Evolutionary conservation across 2,113 vertebrate genomes (phyloP).

Genomic region (Mesitornis unicolor): DNA sequence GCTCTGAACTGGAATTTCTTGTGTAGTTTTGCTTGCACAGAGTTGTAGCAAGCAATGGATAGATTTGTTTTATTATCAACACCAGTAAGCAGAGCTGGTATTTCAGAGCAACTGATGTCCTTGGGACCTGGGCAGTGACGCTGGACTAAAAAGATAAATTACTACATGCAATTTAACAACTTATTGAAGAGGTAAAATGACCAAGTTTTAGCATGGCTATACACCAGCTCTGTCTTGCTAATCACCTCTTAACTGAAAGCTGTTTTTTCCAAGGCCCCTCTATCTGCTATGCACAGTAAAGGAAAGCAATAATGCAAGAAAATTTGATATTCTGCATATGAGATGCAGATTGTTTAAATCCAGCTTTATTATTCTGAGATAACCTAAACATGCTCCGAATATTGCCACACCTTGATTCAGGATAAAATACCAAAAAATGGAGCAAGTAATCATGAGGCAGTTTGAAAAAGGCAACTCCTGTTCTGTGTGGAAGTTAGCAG

Average conservation of each 20-base stretch:
- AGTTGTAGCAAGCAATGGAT: not conserved
- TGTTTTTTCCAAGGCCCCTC: not conserved
- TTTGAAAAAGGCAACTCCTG: not conserved
- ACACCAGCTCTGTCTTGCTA: not conserved
- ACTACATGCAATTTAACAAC: not conserved
- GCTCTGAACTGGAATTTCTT: not conserved
- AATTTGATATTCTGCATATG: not conserved
- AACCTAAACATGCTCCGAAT: not conserved
- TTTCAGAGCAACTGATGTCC: not conserved
- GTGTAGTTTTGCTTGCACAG: not conserved
- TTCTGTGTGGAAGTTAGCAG: not conserved
- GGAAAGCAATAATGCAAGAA: not conserved
- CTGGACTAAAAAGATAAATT: not conserved
- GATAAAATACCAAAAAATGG: not conserved
- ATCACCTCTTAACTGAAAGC: not conserved
- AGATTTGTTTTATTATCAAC: not conserved
- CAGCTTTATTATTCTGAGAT: not conserved
- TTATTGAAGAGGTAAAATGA: not conserved
- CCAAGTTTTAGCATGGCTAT: not conserved
- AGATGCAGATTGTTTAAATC: not conserved
- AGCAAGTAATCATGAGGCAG: not conserved
- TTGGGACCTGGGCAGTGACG: not conserved
- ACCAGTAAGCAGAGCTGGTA: not conserved
- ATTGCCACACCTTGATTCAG: not conserved
- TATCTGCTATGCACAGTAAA: not conserved